Conservation (phyloP, 2,797 vertebrate species). For the Lutjanus argentimaculatus region DNA sequence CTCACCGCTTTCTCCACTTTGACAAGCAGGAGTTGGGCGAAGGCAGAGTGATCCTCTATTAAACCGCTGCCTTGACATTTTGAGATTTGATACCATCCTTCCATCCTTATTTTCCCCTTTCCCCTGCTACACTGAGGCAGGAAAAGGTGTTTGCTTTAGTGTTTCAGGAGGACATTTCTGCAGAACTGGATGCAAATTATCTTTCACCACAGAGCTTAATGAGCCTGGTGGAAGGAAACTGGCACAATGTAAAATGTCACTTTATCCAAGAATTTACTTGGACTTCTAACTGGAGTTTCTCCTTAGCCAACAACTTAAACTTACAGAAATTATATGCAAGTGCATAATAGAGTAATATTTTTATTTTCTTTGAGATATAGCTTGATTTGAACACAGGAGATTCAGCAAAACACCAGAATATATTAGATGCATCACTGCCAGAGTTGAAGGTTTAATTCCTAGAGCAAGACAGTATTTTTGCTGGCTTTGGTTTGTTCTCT, state of each 20-base stretch:
- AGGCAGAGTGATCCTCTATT: conserved; percentile 33
- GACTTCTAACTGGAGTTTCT: not conserved
- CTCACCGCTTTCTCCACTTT: conserved; percentile 8
- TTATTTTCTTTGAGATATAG: not conserved
- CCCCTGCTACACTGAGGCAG: not conserved
- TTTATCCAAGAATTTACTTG: not conserved
- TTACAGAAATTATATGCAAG: not conserved
- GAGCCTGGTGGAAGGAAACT: not conserved
- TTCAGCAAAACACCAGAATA: not conserved
- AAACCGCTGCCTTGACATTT: conserved; percentile 51
- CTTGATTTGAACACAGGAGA: not conserved
- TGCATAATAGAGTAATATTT: not conserved
- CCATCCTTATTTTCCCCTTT: not conserved
- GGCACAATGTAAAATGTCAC: not conserved
- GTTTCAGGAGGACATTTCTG: conserved; percentile 12
- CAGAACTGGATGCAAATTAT: conserved; percentile 6
- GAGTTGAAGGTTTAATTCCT: not conserved
- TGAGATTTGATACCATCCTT: conserved; percentile 18
- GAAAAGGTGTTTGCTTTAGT: conserved; percentile 15
- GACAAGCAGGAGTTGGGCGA: conserved; percentile 9
- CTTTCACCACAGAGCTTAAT: not conserved
- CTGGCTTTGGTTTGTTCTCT: not conserved
- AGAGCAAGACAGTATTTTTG: not conserved
- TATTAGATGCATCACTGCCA: not conserved
- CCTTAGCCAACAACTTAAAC: not conserved